Conservation (phyloP, 2,888 invertebrate genomes). For the Syrphus vitripennis region DNA sequence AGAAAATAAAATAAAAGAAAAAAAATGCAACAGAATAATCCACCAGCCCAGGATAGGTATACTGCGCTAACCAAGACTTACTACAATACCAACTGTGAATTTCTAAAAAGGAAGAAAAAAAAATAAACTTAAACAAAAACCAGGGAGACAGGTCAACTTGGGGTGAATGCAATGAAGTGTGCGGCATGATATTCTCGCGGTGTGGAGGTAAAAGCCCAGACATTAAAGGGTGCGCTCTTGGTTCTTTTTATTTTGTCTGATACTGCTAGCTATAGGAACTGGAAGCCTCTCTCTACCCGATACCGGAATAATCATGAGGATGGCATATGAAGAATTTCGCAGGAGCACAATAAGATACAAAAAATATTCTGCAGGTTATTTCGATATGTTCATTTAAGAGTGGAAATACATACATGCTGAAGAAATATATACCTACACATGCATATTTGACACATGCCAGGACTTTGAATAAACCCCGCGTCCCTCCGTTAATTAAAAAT, state of each 20-base stretch:
- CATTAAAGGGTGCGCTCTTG: conserved; percentile 55
- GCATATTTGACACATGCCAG: background rate
- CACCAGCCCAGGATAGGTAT: conserved; percentile 1
- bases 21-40: conserved; percentile 46
- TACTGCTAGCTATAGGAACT: conserved; percentile 9
- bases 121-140: background rate
- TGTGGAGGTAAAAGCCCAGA: conserved; percentile 30
- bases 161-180: conserved; percentile 64
- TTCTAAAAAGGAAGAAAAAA: conserved; percentile 10
- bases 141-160: conserved; percentile 63
- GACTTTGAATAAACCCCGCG: conserved; percentile 19
- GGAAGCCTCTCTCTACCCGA: conserved; percentile 15
- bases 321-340: conserved; percentile 42
- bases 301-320: conserved; percentile 34
- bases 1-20: conserved; percentile 4
- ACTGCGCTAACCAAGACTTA: conserved; percentile 45
- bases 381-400: background rate
- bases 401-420: background rate
- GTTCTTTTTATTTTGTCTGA: conserved; percentile 27
- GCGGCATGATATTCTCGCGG: conserved; percentile 45
- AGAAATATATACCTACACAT: background rate
- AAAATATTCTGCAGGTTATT: conserved; percentile 25
- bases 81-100: conserved; percentile 38
- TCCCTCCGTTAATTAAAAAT: background rate
- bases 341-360: conserved; percentile 47